Conservation (phyloP, 2,113 vertebrate species). For the Sinocyclocheilus maitianheensis region DNA sequence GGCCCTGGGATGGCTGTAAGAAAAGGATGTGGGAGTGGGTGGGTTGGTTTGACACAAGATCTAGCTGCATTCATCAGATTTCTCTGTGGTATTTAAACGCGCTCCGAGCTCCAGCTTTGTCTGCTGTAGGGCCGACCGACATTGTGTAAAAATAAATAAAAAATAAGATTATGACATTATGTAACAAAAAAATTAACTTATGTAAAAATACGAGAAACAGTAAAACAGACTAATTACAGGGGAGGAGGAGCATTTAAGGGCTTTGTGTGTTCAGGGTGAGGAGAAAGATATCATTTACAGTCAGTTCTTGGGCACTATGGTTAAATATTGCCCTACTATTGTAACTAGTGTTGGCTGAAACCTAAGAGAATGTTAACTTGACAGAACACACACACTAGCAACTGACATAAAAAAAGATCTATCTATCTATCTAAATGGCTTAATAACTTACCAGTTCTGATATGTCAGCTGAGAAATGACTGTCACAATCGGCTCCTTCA, state of each 20-base stretch:
- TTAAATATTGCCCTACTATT: constrained; percentile 58
- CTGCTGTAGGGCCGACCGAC: neutral
- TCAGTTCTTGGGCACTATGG: constrained; percentile 14
- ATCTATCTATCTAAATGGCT: neutral
- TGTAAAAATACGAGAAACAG: neutral
- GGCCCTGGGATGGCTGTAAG: neutral
- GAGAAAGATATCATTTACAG: constrained; percentile 58
- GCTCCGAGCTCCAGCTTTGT: neutral
- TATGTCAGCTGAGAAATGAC: constrained; percentile 84
- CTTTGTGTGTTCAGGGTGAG: constrained; percentile 50
- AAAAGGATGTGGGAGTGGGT: constrained; percentile 4
- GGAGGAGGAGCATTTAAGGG: constrained; percentile 57
- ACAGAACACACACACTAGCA: constrained; percentile 28
- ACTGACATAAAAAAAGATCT: neutral
- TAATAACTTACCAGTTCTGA: constrained; percentile 83
- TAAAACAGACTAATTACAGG: constrained; percentile 69
- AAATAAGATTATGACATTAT: neutral
- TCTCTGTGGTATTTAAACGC: neutral
- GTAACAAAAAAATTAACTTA: neutral
- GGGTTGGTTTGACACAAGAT: constrained; percentile 38
- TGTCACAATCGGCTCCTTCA: constrained; percentile 93
- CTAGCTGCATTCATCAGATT: constrained; percentile 36
- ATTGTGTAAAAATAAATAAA: constrained; percentile 16
- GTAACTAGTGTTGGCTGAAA: constrained; percentile 66
- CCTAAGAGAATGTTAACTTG: constrained; percentile 44